Conservation (phyloP, 2,113 vertebrate species). For the Australoheros scitulus region DNA sequence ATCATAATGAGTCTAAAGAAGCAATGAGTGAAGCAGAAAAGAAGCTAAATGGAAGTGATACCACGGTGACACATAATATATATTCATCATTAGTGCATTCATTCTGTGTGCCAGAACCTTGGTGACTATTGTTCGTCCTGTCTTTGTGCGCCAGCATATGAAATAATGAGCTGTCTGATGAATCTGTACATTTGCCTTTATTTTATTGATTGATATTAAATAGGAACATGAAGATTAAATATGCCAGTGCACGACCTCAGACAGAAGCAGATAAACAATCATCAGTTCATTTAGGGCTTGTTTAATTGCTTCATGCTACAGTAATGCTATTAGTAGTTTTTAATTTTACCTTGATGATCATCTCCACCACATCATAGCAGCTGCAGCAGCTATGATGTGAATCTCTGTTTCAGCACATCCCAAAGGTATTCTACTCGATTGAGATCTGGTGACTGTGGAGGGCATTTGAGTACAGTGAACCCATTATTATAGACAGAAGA, state of each 20-base stretch:
- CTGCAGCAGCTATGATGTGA: background rate
- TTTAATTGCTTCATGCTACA: background rate
- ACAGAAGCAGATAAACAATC: background rate
- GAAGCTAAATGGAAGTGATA: background rate
- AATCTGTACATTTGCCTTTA: background rate
- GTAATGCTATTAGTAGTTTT: background rate
- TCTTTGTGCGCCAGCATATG: background rate
- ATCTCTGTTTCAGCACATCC: background rate
- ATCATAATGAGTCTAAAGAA: background rate
- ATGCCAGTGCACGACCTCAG: background rate
- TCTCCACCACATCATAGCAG: background rate
- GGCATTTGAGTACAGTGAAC: background rate
- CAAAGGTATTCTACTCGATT: background rate
- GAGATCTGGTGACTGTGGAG: background rate
- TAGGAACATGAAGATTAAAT: background rate
- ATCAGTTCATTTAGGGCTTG: background rate
- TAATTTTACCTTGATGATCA: background rate
- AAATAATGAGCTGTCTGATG: background rate
- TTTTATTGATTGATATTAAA: background rate
- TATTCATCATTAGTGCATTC: conserved; percentile 18
- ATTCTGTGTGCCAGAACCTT: background rate
- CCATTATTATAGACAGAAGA: background rate
- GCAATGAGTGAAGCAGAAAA: background rate
- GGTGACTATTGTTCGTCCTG: background rate
- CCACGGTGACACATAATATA: background rate